These are phyloP conservation scores for Malthinus seriepunctatus DNA, from an alignment of 2,888 invertebrate species.

Conservation along the genomic window DNA sequence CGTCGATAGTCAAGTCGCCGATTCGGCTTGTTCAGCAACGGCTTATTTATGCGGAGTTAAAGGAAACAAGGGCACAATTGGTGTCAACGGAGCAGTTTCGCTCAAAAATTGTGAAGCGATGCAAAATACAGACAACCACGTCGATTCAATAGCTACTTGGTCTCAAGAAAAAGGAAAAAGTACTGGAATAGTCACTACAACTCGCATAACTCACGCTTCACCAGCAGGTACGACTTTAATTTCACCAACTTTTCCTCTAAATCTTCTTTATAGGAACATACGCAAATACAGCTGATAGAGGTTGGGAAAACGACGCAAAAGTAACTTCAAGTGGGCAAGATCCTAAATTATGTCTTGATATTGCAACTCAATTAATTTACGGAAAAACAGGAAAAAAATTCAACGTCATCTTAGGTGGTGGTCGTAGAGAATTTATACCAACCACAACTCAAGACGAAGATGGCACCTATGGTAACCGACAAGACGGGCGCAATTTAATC, in stretches of 20 bases:
- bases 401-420: constrained; percentile 81
- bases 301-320: constrained; percentile 73
- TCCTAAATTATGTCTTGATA: constrained; percentile 66
- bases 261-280: constrained; percentile 58
- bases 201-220: constrained; percentile 78
- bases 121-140: constrained; percentile 59
- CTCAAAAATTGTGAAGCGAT: constrained; percentile 66
- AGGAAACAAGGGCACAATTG: constrained; percentile 72
- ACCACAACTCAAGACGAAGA: constrained; percentile 56
- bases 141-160: constrained; percentile 71
- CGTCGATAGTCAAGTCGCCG: constrained; percentile 71
- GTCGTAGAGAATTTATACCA: constrained; percentile 67
- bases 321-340: constrained; percentile 57
- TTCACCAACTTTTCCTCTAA: not conserved
- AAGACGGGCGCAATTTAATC: constrained; percentile 68
- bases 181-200: constrained; percentile 75
- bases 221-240: constrained; percentile 57
- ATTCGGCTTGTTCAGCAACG: constrained; percentile 79
- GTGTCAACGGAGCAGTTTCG: constrained; percentile 67
- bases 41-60: constrained; percentile 77
- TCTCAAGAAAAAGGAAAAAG: constrained; percentile 68
- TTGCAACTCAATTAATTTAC: constrained; percentile 72
- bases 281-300: constrained; percentile 70
- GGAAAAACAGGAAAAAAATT: constrained; percentile 68
- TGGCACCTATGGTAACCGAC: constrained; percentile 60